Conservation (phyloP, 2,113 vertebrate genomes). For the Bufo gargarizans region DNA sequence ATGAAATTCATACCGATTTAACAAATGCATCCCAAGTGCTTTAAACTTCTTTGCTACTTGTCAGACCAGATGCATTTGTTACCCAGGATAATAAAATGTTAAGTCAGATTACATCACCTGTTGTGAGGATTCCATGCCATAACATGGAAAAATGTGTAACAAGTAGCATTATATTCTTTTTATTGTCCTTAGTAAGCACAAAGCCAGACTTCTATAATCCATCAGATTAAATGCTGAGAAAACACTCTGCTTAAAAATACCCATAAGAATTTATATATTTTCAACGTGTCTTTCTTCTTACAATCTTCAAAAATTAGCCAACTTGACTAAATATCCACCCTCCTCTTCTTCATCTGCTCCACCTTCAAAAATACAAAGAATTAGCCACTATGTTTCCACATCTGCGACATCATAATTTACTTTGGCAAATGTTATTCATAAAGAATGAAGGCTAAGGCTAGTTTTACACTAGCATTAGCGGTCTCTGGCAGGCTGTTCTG, state of each 20-base stretch:
- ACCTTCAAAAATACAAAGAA: slow-evolving; percentile 1
- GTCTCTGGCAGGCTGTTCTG: too few species aligned
- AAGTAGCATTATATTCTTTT: slow-evolving; percentile 26
- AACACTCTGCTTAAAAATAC: not conserved
- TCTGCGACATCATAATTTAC: not conserved
- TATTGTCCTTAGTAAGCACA: slow-evolving; percentile 38
- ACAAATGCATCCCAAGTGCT: not conserved
- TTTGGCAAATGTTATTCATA: not conserved
- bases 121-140: slow-evolving; percentile 13
- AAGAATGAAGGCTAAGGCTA: too few species aligned
- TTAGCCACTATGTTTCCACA: not conserved
- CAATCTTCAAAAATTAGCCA: slow-evolving; percentile 3
- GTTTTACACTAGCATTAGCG: too few species aligned
- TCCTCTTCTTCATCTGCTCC: slow-evolving; percentile 1
- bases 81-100: slow-evolving; percentile 23
- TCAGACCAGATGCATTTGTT: slow-evolving; percentile 16
- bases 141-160: slow-evolving; percentile 30
- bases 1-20: not conserved
- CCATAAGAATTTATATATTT: slow-evolving; percentile 1
- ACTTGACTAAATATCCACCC: not conserved
- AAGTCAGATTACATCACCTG: slow-evolving; percentile 21
- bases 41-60: slow-evolving; percentile 1
- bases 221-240: slow-evolving; percentile 3
- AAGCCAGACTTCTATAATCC: slow-evolving; percentile 32
- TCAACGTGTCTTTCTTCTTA: slow-evolving; percentile 6